These are phyloP conservation scores for Cromileptes altivelis DNA, from an alignment of 2,113 vertebrate species.

Conservation along the genomic window DNA sequence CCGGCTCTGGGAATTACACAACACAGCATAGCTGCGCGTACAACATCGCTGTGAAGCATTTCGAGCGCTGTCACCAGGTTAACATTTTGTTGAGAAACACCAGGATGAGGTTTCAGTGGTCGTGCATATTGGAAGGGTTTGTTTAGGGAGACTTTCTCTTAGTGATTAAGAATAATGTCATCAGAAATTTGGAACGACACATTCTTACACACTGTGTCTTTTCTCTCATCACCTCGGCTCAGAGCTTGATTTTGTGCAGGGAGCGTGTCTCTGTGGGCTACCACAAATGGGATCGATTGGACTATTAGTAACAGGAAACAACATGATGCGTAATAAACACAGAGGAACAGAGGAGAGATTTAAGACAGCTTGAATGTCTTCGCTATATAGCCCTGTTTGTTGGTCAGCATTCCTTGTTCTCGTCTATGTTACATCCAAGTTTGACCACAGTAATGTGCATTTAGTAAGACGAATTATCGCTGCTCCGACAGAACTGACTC, in stretches of 20 bases:
- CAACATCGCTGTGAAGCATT: constrained; percentile 25
- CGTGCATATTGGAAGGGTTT: constrained; percentile 38
- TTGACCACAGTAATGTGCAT: constrained; percentile 26
- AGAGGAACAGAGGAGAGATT: constrained; percentile 21
- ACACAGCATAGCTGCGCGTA: constrained; percentile 7
- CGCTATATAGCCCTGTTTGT: background rate
- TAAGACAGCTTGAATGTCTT: constrained; percentile 13
- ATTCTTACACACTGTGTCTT: constrained; percentile 41
- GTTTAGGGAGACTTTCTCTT: constrained; percentile 67
- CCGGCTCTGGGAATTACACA: constrained; percentile 36
- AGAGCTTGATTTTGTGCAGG: constrained; percentile 63
- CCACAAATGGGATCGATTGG: constrained; percentile 51
- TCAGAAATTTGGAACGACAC: constrained; percentile 48
- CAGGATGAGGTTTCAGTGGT: constrained; percentile 68
- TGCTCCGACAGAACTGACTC: background rate
- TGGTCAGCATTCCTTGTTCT: constrained; percentile 13
- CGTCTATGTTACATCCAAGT: constrained; percentile 19
- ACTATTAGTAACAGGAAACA: constrained; percentile 60
- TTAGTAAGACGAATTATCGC: constrained; percentile 12
- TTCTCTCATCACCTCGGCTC: constrained; percentile 74
- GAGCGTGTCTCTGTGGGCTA: constrained; percentile 34
- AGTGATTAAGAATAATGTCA: constrained; percentile 69
- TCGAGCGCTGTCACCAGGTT: constrained; percentile 60
- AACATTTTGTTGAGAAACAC: constrained; percentile 66
- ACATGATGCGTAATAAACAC: constrained; percentile 54